phyloP scores from a whole-genome alignment of 1,140 invertebrate genomes.

The Augochlora pura region DNA sequence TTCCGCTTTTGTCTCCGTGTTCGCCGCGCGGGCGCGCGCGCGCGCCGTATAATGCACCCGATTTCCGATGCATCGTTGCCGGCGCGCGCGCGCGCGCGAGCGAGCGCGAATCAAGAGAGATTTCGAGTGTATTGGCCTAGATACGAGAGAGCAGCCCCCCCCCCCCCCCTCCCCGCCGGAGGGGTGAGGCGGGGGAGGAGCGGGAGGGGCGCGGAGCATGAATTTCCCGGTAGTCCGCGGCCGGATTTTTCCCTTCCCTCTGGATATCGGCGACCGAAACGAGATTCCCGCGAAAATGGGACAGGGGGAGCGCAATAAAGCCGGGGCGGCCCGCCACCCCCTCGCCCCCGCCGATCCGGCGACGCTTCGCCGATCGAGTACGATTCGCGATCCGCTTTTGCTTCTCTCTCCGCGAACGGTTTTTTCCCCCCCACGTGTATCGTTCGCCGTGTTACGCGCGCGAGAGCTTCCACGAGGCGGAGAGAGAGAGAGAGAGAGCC shows the following conservation, averaged over 20 bases:
- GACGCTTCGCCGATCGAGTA: conserved; percentile 8
- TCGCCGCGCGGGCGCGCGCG: not conserved
- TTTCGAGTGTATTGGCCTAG: conserved; percentile 52
- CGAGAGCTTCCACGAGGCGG: too few relatives aligned
- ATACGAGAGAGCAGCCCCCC: conserved; percentile 28
- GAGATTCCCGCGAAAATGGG: conserved; percentile 1
- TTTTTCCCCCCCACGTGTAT: conserved; percentile 2
- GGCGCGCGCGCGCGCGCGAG: not conserved
- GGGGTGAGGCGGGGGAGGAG: too few relatives aligned
- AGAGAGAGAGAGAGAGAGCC: too few relatives aligned
- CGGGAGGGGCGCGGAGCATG: too few relatives aligned
- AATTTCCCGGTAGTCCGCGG: conserved; percentile 15
- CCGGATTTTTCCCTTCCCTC: not conserved
- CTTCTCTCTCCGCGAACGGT: not conserved
- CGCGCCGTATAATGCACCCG: conserved; percentile 27
- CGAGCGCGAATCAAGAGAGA: conserved; percentile 39
- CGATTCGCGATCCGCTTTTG: not conserved
- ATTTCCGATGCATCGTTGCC: conserved; percentile 43
- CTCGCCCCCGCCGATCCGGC: not conserved
- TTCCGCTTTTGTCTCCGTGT: not conserved
- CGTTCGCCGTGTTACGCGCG: not conserved
- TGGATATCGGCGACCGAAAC: not conserved
- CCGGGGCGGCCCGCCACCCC: too few relatives aligned
- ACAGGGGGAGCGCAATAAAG: not conserved
- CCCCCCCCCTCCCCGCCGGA: too few relatives aligned